These are phyloP conservation scores for Aphrophora alni DNA, from an alignment of 2,888 invertebrate genomes.

Conservation along the genomic window DNA sequence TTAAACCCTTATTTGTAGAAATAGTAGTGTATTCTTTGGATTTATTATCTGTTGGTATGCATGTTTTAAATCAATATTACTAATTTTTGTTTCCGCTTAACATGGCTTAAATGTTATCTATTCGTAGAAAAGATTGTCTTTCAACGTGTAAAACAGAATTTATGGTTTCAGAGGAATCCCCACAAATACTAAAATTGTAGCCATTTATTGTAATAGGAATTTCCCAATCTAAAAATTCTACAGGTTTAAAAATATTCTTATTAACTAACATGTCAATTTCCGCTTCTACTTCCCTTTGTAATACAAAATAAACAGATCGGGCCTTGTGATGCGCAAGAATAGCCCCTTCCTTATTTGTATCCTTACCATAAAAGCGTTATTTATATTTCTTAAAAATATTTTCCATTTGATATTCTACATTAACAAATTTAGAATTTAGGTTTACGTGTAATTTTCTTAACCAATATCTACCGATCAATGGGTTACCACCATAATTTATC, in stretches of 20 bases:
- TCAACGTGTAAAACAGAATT: not conserved
- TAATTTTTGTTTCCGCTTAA: not conserved
- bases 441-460: no score
- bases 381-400: no score
- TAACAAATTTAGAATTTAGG: no score
- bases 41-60: not conserved
- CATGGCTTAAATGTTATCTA: not conserved
- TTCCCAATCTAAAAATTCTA: not conserved
- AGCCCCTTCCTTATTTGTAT: no score
- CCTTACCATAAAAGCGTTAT: no score
- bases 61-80: conserved; percentile 3
- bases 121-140: not conserved
- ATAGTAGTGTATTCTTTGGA: not conserved
- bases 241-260: not conserved
- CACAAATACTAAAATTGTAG: not conserved
- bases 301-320: not conserved
- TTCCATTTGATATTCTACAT: no score
- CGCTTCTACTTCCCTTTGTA: not conserved
- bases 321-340: conserved; percentile 7
- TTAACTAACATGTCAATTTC: conserved; percentile 3
- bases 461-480: no score
- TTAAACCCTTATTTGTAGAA: not conserved
- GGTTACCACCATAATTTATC: no score
- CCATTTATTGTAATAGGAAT: not conserved
- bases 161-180: not conserved